Conservation (phyloP, 2,797 vertebrate species). For the Cirrhinus molitorella region DNA sequence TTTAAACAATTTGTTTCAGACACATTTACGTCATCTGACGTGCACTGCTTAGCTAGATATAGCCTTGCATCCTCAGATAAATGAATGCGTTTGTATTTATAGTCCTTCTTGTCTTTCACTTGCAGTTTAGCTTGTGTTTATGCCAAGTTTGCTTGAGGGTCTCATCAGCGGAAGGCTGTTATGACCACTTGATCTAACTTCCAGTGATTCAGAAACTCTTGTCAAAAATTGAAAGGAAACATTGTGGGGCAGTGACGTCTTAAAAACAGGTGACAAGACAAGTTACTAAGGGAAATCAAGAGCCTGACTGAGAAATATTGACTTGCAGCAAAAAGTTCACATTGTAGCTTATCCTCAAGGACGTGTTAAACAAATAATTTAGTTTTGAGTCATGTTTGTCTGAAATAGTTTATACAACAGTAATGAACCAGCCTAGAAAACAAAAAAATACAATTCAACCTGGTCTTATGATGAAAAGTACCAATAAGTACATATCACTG, state of each 20-base stretch:
- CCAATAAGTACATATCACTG: no score
- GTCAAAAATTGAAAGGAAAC: neutral
- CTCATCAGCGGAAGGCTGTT: slow-evolving; percentile 22
- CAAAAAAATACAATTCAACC: neutral
- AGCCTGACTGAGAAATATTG: neutral
- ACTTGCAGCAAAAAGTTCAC: neutral
- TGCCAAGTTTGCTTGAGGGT: slow-evolving; percentile 23
- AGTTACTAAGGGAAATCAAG: neutral
- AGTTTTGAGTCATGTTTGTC: neutral
- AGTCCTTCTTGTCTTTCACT: slow-evolving; percentile 21
- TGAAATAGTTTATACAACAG: neutral
- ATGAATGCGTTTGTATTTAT: slow-evolving; percentile 28
- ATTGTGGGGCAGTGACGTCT: neutral
- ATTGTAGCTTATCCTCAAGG: neutral
- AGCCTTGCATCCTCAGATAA: neutral
- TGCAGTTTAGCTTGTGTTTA: slow-evolving; percentile 1
- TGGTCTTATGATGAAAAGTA: no score
- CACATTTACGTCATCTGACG: slow-evolving; percentile 4
- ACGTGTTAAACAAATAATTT: neutral
- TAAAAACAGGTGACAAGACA: neutral
- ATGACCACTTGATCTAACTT: slow-evolving; percentile 20
- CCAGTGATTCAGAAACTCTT: slow-evolving; percentile 12
- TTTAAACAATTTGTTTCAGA: slow-evolving; percentile 5
- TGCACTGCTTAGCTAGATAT: neutral
- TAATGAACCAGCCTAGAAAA: neutral